Base-by-base conservation (phyloP, 2,797 vertebrate species). In the Intellagama lesueurii region DNA sequence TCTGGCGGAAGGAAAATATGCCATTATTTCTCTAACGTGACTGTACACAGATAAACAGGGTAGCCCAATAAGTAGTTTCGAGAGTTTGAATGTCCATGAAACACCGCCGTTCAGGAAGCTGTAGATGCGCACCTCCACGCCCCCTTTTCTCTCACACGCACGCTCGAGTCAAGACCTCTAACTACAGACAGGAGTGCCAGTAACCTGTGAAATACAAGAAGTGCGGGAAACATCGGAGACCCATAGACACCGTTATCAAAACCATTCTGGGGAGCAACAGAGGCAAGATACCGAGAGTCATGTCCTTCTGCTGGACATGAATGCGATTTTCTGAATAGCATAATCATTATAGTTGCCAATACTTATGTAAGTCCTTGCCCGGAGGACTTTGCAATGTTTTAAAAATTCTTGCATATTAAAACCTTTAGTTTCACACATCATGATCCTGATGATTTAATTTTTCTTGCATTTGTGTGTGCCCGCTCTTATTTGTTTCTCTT, bases 301-400 rank as follows among this genome's bases (percentile, higher is more conserved):
- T 96, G 97, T 96, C 96, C 97, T 97, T 92, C 92, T 52, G 92
- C 89, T 28, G 96, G 96, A 97, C 95, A 96, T 93, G 91, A 56
- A 56, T 56, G 52, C 52, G 52, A 14, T 56, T 56, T 9, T 56
- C 14, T 56, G 9, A 56, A 56, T 14, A 11, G 14, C 52, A 56
- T 14, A 9, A 14, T 56, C 52, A 56, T 56, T 14, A 56, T 14
- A 11, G 52, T 56, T 56, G 52, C 52, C 8, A 56, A 56, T 56
- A 56, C 52, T 56, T 56, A 11, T 56, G 14, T 14, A 56, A 56
- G 52, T 9, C 12, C 52, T 9, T 56, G 52, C 9, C 9, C 52
- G 2, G 52, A 56, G 52, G 52, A 56, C 8, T 14, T 64, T 64
- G 1, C 60, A 17, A 22, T 22, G 60, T 22, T 64, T 17, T 17